A percentile compares a stretch with the other conserved stretches of the same genome.
These are phyloP conservation scores for Centruroides vittatus DNA, from an alignment of 1,140 invertebrate genomes.

Conservation along the genomic window DNA sequence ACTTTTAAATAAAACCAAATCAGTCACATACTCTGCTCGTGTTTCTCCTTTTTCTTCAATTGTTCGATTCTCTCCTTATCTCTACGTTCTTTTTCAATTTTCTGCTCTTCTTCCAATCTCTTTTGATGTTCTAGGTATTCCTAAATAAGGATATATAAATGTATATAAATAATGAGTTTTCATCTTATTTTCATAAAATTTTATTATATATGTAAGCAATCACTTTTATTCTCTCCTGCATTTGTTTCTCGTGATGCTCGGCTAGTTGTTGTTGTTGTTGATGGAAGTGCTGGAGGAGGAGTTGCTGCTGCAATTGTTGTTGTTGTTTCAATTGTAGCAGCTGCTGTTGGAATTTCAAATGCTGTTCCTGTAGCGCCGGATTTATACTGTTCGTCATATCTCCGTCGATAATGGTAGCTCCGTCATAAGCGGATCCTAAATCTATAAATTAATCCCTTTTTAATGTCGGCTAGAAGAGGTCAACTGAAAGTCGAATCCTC, in stretches of 20 bases:
- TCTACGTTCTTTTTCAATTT: constrained; percentile 42
- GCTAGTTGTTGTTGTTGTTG: constrained; percentile 73
- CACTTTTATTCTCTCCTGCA: constrained; percentile 75
- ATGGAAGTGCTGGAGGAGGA: constrained; percentile 72
- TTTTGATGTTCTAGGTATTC: constrained; percentile 64
- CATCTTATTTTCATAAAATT: constrained; percentile 36
- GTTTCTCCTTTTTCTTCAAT: constrained; percentile 77
- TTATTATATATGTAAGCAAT: constrained; percentile 16
- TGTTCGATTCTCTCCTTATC: constrained; percentile 66
- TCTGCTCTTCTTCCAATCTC: constrained; percentile 42
- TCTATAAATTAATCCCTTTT: too few species aligned
- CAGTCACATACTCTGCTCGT: constrained; percentile 56
- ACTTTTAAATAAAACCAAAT: neutral
- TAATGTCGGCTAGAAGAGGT: too few species aligned
- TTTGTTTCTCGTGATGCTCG: constrained; percentile 72
- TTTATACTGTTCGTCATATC: constrained; percentile 16
- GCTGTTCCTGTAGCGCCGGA: constrained; percentile 31
- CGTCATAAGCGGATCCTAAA: too few species aligned
- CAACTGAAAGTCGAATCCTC: too few species aligned
- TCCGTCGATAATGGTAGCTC: too few species aligned
- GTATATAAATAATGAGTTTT: constrained; percentile 43
- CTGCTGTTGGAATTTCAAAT: constrained; percentile 36
- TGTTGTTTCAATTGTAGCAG: constrained; percentile 64
- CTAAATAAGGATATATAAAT: constrained; percentile 29
- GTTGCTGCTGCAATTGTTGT: constrained; percentile 76